phyloP scores from a whole-genome alignment of 2,888 invertebrate genomes.

The Cephalotes varians region DNA sequence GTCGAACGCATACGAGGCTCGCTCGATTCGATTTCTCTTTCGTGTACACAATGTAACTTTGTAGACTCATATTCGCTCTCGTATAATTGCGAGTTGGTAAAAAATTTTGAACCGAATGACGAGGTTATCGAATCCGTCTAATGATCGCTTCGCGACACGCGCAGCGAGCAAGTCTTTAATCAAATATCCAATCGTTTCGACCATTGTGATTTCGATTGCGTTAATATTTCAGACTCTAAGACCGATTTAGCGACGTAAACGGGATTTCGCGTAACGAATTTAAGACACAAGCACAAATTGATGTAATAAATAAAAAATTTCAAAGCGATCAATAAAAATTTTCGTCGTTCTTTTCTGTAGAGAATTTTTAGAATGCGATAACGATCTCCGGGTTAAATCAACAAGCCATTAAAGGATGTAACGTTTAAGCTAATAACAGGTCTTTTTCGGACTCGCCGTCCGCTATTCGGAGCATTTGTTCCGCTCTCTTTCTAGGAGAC shows the following conservation, averaged over 20 bases:
- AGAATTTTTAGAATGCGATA: background rate
- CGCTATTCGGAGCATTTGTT: background rate
- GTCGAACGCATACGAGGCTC: too few relatives aligned
- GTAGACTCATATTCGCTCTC: too few relatives aligned
- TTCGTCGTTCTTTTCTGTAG: background rate
- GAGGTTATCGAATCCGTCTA: too few relatives aligned
- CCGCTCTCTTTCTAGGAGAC: conserved; percentile 11
- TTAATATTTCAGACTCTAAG: background rate
- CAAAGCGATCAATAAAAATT: too few relatives aligned
- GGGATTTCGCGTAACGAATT: background rate
- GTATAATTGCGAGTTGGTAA: background rate
- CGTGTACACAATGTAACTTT: background rate
- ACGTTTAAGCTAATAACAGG: background rate
- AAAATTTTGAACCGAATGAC: background rate
- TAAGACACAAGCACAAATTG: background rate
- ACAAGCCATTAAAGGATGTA: background rate
- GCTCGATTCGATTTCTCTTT: background rate
- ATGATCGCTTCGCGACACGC: background rate
- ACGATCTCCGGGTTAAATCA: background rate
- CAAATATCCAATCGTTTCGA: background rate
- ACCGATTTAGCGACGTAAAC: background rate
- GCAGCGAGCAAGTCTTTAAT: background rate
- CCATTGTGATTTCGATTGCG: background rate
- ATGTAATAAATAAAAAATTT: background rate
- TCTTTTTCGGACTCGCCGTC: background rate